Base-by-base conservation (phyloP, 1,140 invertebrate species). In the Daktulosphaira vitifoliae region DNA sequence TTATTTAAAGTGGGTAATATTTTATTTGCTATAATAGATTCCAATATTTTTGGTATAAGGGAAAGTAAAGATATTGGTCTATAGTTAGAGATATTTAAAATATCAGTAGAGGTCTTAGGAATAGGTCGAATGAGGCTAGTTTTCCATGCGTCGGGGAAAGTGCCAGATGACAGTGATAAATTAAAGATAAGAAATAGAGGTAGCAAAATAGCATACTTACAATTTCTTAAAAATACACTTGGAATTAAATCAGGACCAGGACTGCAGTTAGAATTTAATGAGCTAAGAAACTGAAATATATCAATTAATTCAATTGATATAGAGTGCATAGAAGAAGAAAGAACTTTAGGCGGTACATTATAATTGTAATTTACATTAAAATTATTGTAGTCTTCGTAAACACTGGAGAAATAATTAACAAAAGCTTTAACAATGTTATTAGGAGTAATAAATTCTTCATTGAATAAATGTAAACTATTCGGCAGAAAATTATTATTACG, bases 201-300 rank as follows among this genome's bases (percentile, higher is more conserved):
- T 15, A 11, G 9, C 23, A 18, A 44, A 42, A 64, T 6, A 26
- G 5, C 23, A 49, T 23, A 64, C 6, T 15, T 16, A 64, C 42
- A 64, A 8, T 44, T 64, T 18, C 29, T 64, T 8, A 48, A 46
- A 29, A 48, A 25, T 33, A 52, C 11, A 52, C 18, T 16, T 18
- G 39, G 39, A 29, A 62, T 62, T 39, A 42, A 42, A 26, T 62
- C 56, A 22, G 56, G 38, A 16, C 56, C 56, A 20, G 39, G 42
- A 16, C 18, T 44, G 22, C 22, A 62, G 25, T 39, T 62, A 22
- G 25, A 7, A 48, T 37, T 39, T n/a, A 62, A n/a, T 9, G 56
- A 62, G 23, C 20, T 42, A 20, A 62, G 42, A 33, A 20, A 39
- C 6, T 44, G n/a, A 46, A 46, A 46, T 33, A 62, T 26, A 16